These are phyloP conservation scores for Euphysa ruthae DNA, from an alignment of 30 jellyfish, hydroid and myxozoan genomes.

Conservation along the genomic window DNA sequence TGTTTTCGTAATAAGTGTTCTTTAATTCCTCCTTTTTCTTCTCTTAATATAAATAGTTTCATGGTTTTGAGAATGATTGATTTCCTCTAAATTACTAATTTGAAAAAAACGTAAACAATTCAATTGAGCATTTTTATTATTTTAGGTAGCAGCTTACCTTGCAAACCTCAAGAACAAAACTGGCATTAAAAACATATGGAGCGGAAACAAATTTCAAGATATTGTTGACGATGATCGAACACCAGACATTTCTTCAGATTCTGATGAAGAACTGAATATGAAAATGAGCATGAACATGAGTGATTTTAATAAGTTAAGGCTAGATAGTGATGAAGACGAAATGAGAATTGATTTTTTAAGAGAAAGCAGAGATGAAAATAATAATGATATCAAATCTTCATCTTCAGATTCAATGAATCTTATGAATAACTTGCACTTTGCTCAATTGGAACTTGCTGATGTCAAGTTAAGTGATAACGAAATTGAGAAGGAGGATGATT, in stretches of 20 bases:
- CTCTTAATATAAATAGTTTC: too few species aligned
- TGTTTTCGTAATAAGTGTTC: too few species aligned
- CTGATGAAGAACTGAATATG: slow-evolving; percentile 42
- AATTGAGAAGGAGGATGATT: slow-evolving; percentile 41
- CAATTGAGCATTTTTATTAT: background rate
- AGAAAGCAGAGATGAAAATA: slow-evolving; percentile 8
- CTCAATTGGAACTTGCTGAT: slow-evolving; percentile 31
- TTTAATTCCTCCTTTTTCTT: too few species aligned
- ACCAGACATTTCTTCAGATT: slow-evolving; percentile 52
- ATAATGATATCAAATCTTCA: slow-evolving; percentile 5
- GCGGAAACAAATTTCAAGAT: slow-evolving; percentile 60
- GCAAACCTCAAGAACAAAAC: slow-evolving; percentile 54
- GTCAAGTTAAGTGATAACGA: slow-evolving; percentile 22
- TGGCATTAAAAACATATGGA: slow-evolving; percentile 65
- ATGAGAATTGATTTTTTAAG: slow-evolving; percentile 33
- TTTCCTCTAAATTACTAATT: too few species aligned
- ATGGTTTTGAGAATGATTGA: too few species aligned
- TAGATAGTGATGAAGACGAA: slow-evolving; percentile 87
- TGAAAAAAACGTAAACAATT: background rate
- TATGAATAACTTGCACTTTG: slow-evolving; percentile 61
- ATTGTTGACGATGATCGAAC: slow-evolving; percentile 58
- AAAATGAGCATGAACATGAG: slow-evolving; percentile 18
- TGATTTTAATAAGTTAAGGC: slow-evolving; percentile 5
- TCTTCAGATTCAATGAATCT: slow-evolving; percentile 29
- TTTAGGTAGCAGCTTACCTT: slow-evolving; percentile 19